Evolutionary conservation across 2,797 vertebrate species (phyloP).

Genomic region (Cheirogaleus major): DNA sequence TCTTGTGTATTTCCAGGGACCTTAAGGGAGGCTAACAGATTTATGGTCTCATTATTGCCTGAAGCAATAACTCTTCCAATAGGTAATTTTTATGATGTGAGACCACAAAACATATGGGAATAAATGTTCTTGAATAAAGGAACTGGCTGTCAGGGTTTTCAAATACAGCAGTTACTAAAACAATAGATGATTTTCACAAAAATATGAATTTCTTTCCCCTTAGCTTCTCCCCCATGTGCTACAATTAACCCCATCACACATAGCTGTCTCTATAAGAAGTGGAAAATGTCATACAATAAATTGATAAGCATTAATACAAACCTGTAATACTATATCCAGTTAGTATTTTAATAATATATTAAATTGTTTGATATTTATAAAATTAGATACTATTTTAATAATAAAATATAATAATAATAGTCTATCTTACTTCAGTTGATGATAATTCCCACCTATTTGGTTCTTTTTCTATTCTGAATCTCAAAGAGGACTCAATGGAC

Average conservation of each 20-base stretch:
- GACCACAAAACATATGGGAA: constrained; percentile 67
- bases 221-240: background rate
- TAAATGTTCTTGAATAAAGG: constrained; percentile 71
- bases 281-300: background rate
- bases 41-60: constrained; percentile 80
- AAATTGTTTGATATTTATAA: background rate
- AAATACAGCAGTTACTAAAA: constrained; percentile 64
- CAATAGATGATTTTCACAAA: constrained; percentile 63
- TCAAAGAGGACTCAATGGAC: background rate
- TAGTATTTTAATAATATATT: background rate
- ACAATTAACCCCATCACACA: background rate
- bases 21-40: constrained; percentile 75
- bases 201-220: constrained; percentile 18
- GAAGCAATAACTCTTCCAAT: constrained; percentile 78
- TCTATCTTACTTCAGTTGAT: background rate
- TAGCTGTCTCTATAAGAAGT: background rate
- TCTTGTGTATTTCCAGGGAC: constrained; percentile 37
- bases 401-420: background rate
- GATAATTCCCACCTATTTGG: background rate
- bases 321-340: background rate
- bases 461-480: background rate
- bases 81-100: constrained; percentile 72
- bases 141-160: constrained; percentile 54
- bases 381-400: background rate
- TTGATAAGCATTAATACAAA: background rate